A percentile compares a stretch with the other conserved stretches of the same genome.
phyloP scores from a whole-genome alignment of 2,797 vertebrate species.

The Allobates femoralis region DNA sequence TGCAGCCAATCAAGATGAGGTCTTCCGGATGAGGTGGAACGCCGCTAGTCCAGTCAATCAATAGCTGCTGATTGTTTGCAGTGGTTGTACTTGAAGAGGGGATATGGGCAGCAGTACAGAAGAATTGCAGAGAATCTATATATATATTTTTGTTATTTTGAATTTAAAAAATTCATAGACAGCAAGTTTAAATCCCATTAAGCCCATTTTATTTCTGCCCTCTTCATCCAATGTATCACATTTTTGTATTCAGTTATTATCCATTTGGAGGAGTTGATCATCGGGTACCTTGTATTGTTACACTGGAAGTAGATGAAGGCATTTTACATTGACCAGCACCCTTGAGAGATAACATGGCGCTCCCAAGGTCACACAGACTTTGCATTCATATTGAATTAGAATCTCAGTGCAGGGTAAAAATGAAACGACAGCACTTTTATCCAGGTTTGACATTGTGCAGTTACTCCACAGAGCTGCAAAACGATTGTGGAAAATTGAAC shows the following conservation, averaged over 20 bases:
- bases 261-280: not conserved
- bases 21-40: too few species aligned
- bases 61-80: too few species aligned
- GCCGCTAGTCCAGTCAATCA: too few species aligned
- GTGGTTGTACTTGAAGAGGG: too few species aligned
- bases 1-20: too few species aligned
- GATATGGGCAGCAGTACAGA: too few species aligned
- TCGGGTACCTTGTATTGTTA: not conserved
- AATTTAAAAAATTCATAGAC: too few species aligned
- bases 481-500: not conserved
- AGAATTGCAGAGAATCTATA: too few species aligned
- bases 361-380: constrained; percentile 31
- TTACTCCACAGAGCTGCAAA: not conserved
- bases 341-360: constrained; percentile 2
- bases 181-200: too few species aligned
- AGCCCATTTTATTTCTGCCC: not conserved
- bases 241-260: not conserved
- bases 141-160: too few species aligned
- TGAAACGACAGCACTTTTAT: constrained; percentile 40
- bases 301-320: not conserved
- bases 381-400: constrained; percentile 48
- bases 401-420: constrained; percentile 19
- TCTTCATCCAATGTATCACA: not conserved
- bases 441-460: constrained; percentile 35
- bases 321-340: constrained; percentile 3